Evolutionary conservation across 2,113 vertebrate species (phyloP), one percentile per base, ranked within the genome.

Genomic region (Ciconia boyciana): DNA sequence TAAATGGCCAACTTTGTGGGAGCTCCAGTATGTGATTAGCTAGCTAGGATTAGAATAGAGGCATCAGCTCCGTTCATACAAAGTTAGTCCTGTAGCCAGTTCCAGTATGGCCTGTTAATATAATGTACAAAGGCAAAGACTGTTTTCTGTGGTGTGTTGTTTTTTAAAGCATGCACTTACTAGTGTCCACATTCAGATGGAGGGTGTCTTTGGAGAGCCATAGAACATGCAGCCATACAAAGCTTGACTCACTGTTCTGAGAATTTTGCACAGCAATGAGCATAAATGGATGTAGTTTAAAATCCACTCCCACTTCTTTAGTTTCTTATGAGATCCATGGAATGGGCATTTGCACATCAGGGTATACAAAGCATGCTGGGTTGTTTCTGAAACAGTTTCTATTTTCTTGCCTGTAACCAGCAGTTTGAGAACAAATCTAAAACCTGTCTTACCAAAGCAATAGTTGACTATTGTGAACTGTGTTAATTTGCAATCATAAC

Each of bases 401-500:
- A 0, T 78, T 79, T 94, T 72, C 57, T 69, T 93, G 70, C 32
- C 26, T 75, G 21, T 55, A 96, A 89, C 22, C 25, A 76, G 61
- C 66, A 85, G 41, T 85, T 91, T 58, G 41, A 93, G 52, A 92
- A 54, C 31, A 76, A 82, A 72, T 94, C 43, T 76, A 29, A 91
- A 92, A 69, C 18, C 32, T 82, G 8, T 82, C 41, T 87, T 91
- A 66, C 12, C 49, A 55, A 89, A 92, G 57, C 49, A 83, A 31
- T 83, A 48, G 75, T 60, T 87, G 83, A 54, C 49, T 94, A 3
- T 70, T 82, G 61, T 87, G 83, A 79, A 62, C 91, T 46, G 60
- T 87, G 83, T 69, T 93, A 49, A 83, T 94, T 95, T 89, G 68
- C 87, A 83, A 36, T 94, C 70, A 55, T 87, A 97, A 82, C 87